phyloP scores from a whole-genome alignment of 2,888 invertebrate species.

The Pristionchus entomophagus region DNA sequence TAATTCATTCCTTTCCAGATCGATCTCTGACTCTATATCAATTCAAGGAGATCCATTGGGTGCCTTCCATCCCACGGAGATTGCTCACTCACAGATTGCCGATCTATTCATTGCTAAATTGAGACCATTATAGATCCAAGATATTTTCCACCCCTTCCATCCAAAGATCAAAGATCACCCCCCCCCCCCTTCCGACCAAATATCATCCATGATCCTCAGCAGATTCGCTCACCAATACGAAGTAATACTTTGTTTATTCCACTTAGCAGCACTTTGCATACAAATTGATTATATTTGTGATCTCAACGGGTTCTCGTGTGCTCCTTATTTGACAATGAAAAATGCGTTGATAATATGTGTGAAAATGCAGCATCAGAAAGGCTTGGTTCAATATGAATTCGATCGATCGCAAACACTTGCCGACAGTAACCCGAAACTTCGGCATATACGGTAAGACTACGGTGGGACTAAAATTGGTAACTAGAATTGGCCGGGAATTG shows the following conservation, averaged over 20 bases:
- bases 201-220: neutral
- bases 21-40: slow-evolving; percentile 4
- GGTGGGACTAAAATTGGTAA: neutral
- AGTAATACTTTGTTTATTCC: slow-evolving; percentile 38
- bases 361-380: slow-evolving; percentile 26
- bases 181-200: neutral
- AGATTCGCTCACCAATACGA: slow-evolving; percentile 1
- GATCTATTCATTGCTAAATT: slow-evolving; percentile 21
- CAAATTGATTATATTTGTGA: slow-evolving; percentile 30
- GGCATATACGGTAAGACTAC: slow-evolving; percentile 30
- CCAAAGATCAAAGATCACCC: neutral
- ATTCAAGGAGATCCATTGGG: slow-evolving; percentile 44
- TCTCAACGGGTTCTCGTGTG: slow-evolving; percentile 18
- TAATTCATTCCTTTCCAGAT: neutral
- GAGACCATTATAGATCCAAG: slow-evolving; percentile 14
- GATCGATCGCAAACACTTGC: neutral
- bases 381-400: slow-evolving; percentile 20
- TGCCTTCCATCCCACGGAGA: slow-evolving; percentile 42
- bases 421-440: slow-evolving; percentile 29
- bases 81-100: slow-evolving; percentile 33
- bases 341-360: neutral
- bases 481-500: neutral
- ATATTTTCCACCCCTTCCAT: neutral
- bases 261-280: neutral
- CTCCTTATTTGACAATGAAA: slow-evolving; percentile 25